Conservation (phyloP, 2,888 invertebrate species). For the Pristionchus fissidentatus region DNA sequence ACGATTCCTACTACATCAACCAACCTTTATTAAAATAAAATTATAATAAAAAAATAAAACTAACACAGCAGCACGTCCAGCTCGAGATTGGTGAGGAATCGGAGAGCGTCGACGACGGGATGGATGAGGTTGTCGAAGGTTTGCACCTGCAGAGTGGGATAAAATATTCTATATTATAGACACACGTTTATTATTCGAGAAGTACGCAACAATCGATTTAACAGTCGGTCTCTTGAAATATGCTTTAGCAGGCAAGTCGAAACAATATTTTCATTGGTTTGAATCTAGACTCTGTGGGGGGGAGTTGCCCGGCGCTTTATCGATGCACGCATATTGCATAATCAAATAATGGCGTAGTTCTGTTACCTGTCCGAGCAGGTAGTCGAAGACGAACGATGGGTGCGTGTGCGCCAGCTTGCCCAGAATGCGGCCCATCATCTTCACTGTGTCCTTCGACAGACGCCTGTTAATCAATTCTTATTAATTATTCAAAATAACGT, state of each 20-base stretch:
- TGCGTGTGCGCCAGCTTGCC: conserved; percentile 97
- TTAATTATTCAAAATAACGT: too few relatives aligned
- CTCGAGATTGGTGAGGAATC: conserved; percentile 93
- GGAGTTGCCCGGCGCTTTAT: too few relatives aligned
- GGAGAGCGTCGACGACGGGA: conserved; percentile 96
- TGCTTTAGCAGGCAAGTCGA: too few relatives aligned
- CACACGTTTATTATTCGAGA: too few relatives aligned
- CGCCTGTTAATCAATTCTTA: conserved; percentile 75
- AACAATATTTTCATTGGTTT: too few relatives aligned
- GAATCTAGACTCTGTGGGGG: too few relatives aligned
- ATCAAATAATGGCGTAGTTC: too few relatives aligned
- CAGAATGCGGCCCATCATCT: conserved; percentile 93
- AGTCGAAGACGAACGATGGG: conserved; percentile 95
- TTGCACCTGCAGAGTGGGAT: conserved; percentile 81
- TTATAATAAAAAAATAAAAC: conserved; percentile 51
- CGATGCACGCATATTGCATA: too few relatives aligned
- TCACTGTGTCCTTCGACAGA: conserved; percentile 96
- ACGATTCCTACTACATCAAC: too few relatives aligned
- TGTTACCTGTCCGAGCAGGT: conserved; percentile 80
- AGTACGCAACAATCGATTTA: too few relatives aligned
- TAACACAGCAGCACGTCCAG: conserved; percentile 92
- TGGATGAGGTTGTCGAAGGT: conserved; percentile 93
- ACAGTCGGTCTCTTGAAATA: too few relatives aligned
- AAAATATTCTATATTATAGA: not conserved
- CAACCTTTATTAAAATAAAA: too few relatives aligned